A percentile compares a stretch with the other conserved stretches of the same genome.
phyloP scores from a whole-genome alignment of 2,113 vertebrate species.

The Himantopus leucocephalus region DNA sequence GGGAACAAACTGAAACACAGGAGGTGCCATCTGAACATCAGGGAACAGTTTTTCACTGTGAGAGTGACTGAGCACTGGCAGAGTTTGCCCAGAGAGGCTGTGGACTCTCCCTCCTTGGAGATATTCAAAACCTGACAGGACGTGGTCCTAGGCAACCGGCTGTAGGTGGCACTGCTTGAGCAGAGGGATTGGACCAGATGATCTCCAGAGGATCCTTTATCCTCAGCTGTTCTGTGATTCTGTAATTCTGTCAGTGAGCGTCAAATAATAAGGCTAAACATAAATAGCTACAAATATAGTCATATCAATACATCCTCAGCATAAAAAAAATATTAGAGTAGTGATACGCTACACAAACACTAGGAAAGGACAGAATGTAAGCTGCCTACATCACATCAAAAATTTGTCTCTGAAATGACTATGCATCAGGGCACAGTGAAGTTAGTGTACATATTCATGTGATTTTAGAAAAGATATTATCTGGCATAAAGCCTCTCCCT shows the following conservation, averaged over 20 bases:
- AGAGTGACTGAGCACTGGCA: background rate
- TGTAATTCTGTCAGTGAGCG: background rate
- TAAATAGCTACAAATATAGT: background rate
- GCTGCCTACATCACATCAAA: background rate
- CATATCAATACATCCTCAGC: background rate
- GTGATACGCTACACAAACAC: background rate
- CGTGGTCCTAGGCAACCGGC: background rate
- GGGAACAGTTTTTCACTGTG: background rate
- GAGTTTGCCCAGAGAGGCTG: background rate
- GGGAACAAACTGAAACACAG: too few species aligned
- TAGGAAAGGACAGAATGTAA: background rate
- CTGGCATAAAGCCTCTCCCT: background rate
- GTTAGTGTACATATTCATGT: background rate
- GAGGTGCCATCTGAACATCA: background rate
- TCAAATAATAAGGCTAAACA: background rate
- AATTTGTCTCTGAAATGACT: background rate
- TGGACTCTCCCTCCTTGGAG: background rate
- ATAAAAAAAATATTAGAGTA: background rate
- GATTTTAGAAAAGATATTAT: background rate
- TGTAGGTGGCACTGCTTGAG: background rate
- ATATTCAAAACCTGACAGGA: background rate
- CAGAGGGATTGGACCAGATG: background rate
- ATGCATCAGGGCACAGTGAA: background rate
- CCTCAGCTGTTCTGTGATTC: background rate
- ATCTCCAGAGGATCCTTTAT: background rate